These are phyloP conservation scores for Luehdorfia chinensis DNA, from an alignment of 1,140 invertebrate species.

Conservation along the genomic window DNA sequence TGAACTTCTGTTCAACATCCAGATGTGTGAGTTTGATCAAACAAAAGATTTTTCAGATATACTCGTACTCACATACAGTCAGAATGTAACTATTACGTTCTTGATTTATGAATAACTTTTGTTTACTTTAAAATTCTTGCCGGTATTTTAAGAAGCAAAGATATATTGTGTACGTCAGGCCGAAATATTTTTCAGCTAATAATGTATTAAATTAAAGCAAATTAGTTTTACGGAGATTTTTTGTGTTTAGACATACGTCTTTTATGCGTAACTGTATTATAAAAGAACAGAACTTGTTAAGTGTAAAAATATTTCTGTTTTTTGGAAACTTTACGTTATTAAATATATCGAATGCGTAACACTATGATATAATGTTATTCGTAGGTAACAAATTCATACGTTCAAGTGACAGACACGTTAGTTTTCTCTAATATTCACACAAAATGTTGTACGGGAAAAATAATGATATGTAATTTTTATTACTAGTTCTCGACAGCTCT, in stretches of 20 bases:
- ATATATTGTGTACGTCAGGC: constrained; percentile 19
- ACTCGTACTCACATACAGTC: constrained; percentile 61
- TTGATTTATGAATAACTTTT: constrained; percentile 66
- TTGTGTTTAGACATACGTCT: too few relatives aligned
- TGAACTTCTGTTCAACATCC: constrained; percentile 75
- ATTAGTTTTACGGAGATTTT: constrained; percentile 3
- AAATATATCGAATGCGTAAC: too few relatives aligned
- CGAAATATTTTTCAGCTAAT: constrained; percentile 20
- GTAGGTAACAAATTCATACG: too few relatives aligned
- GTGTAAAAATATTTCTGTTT: too few relatives aligned
- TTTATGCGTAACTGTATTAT: too few relatives aligned
- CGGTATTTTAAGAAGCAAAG: constrained; percentile 45
- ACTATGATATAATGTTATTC: too few relatives aligned
- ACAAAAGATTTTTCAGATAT: constrained; percentile 74
- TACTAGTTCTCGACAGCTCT: constrained; percentile 42
- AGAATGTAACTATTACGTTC: constrained; percentile 66
- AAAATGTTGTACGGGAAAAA: too few relatives aligned
- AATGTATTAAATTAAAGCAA: constrained; percentile 14
- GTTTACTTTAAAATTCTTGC: constrained; percentile 63
- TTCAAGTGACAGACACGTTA: too few relatives aligned
- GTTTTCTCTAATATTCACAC: too few relatives aligned
- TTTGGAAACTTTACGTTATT: too few relatives aligned
- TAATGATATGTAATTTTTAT: too few relatives aligned
- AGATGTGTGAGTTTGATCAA: constrained; percentile 74
- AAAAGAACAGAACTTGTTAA: too few relatives aligned